These are phyloP conservation scores for Sebastes schlegelii DNA, from an alignment of 2,113 vertebrate species.

Conservation along the genomic window DNA sequence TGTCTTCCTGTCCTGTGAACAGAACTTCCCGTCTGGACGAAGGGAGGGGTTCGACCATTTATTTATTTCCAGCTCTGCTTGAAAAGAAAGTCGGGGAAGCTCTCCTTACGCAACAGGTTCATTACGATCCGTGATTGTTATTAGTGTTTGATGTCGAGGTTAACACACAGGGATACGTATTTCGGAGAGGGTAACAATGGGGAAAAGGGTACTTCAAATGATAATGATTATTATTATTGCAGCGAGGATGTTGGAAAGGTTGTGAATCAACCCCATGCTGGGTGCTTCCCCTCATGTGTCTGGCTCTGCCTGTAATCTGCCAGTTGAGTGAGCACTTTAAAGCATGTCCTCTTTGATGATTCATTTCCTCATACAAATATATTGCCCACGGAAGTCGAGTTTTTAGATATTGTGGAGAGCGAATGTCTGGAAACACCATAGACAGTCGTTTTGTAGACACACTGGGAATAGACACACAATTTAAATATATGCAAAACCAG, in stretches of 20 bases:
- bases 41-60: conserved; percentile 75
- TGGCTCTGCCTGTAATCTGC: conserved; percentile 51
- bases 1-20: conserved; percentile 84
- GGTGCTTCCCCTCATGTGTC: conserved; percentile 60
- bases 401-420: conserved; percentile 27
- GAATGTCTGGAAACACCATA: conserved; percentile 3
- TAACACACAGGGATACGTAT: conserved; percentile 55
- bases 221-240: conserved; percentile 80
- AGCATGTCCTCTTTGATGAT: conserved; percentile 45
- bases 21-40: conserved; percentile 83
- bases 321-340: conserved; percentile 20
- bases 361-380: conserved; percentile 43
- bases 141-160: conserved; percentile 82
- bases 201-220: conserved; percentile 79
- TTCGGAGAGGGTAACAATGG: conserved; percentile 79
- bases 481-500: conserved; percentile 32
- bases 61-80: conserved; percentile 83
- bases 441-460: neutral
- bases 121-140: conserved; percentile 76
- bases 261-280: conserved; percentile 68
- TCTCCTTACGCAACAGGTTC: conserved; percentile 64
- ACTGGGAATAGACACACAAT: neutral
- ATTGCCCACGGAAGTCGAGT: conserved; percentile 13
- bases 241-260: conserved; percentile 73
- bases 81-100: conserved; percentile 73